Evolutionary conservation across 2,888 invertebrate genomes (phyloP), one percentile per base, ranked within the genome.

Genomic region (Podotricha telesiphe): DNA sequence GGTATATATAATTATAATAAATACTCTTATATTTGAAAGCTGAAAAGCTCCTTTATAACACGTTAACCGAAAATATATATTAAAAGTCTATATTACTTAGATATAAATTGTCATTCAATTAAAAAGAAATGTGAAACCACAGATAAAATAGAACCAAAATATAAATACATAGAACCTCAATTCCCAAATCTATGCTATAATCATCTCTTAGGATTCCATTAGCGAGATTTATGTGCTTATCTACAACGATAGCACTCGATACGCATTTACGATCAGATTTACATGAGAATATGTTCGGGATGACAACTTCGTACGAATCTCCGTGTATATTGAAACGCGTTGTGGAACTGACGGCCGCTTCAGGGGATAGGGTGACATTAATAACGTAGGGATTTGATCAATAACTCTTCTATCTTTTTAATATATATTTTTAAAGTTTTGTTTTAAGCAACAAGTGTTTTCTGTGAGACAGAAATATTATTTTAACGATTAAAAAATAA

Each of bases 241-340:
- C 42, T 67, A 62, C 55, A 55, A 55, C 55, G 62, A 47, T 62
- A 62, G 62, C 62, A 62, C 68, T 69, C 73, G 62, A 70, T 73
- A 71, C 72, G 67, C 68, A 69, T 76, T 74, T 74, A 70, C 68
- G 71, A 71, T 72, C 71, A 51, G 71, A 78, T 79, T 79, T 78
- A 71, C 74, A 78, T 77, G 75, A 74, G 74, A 77, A 78, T 78
- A 75, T 72, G 74, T 77, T 74, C 68, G 72, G 71, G 65, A 67
- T 70, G 73, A 68, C 63, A 65, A 53, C 70, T 69, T 58, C 68
- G 67, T 71, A 69, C 69, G 68, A 73, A 69, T 65, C 71, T 70
- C 69, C 63, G 66, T 73, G 62, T 71, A 74, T 77, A 78, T 77
- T 73, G 77, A 75, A 72, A 76, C 72, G 67, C 73, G 70, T 65